Base-by-base conservation (phyloP, 35 echinoderm and acorn worm genomes). In the Anneissia japonica region DNA sequence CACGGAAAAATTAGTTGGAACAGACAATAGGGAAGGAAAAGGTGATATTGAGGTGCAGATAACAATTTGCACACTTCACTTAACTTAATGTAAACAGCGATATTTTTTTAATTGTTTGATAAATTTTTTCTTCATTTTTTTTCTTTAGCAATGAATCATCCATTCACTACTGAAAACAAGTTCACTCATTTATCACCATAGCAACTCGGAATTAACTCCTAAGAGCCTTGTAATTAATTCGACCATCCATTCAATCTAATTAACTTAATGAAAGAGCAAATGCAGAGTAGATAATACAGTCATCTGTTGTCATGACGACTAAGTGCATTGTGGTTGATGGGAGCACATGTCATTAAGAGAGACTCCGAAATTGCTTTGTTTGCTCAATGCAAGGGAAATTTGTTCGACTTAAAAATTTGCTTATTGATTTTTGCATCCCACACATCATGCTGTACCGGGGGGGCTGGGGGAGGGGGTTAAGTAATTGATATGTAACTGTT, bases 161-260 rank as follows among this genome's bases (percentile, higher is more conserved):
- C 51, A 12, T n/a, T 1, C 51, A 64, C 51, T 23, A 26, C 26
- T 19, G 51, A 64, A 64, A 64, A 64, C 51, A 64, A 64, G 51
- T 23, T 9, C 26, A 64, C 51, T 64, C 51, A 64, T 64, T 64
- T 64, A 64, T 64, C 21, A 23, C 19, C 21, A 64, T 64, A 23
- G 51, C 51, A 64, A 64, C 51, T 64, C 51, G 51, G 51, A 64
- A 64, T 64, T 64, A 64, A 64, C 51, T 64, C 51, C 51, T 19
- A 64, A 64, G 51, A 64, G 51, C 51, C 51, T 64, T 64, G 51
- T 64, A 64, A 64, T 64, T 64, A 64, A 64, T 64, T 64, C 51
- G 51, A 64, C 51, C 51, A 64, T 64, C 51, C 51, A 64, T 64
- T 64, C 51, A 16, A 64, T 64, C 51, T 64, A 64, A 64, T 64